Evolutionary conservation across 2,797 vertebrate genomes (phyloP).

Genomic region (Cirrhinus mrigala): DNA sequence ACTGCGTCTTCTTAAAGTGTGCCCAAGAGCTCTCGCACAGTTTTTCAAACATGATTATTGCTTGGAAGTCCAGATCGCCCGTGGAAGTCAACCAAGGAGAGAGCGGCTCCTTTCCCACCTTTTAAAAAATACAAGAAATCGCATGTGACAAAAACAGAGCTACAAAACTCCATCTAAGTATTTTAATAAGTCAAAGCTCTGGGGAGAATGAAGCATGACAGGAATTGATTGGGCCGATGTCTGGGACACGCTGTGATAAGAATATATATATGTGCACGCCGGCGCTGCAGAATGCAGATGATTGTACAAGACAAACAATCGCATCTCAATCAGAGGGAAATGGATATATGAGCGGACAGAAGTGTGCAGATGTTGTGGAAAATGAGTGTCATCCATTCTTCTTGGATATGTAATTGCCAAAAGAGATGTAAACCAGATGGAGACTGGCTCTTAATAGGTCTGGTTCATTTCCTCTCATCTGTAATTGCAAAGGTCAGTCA

Average conservation of each 20-base stretch:
- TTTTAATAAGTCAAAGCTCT: slow-evolving; percentile 36
- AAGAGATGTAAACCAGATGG: slow-evolving; percentile 40
- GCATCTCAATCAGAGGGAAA: slow-evolving; percentile 2
- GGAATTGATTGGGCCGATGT: slow-evolving; percentile 49
- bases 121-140: slow-evolving; percentile 43
- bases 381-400: slow-evolving; percentile 46
- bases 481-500: slow-evolving; percentile 37
- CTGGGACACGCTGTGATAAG: slow-evolving; percentile 32
- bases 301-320: slow-evolving; percentile 16
- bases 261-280: slow-evolving; percentile 36
- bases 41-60: slow-evolving; percentile 50
- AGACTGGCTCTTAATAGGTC: slow-evolving; percentile 39
- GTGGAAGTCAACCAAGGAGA: slow-evolving; percentile 45
- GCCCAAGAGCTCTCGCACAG: slow-evolving; percentile 40
- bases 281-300: slow-evolving; percentile 33
- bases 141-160: slow-evolving; percentile 32
- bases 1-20: slow-evolving; percentile 34
- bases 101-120: slow-evolving; percentile 9
- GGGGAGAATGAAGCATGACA: slow-evolving; percentile 40
- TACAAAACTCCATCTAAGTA: slow-evolving; percentile 50
- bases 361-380: slow-evolving; percentile 43
- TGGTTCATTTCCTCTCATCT: slow-evolving; percentile 18
- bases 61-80: slow-evolving; percentile 25
- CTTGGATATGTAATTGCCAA: slow-evolving; percentile 51
- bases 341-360: slow-evolving; percentile 34